Evolutionary conservation across 2,113 vertebrate genomes (phyloP).

Genomic region (Loxodonta africana): DNA sequence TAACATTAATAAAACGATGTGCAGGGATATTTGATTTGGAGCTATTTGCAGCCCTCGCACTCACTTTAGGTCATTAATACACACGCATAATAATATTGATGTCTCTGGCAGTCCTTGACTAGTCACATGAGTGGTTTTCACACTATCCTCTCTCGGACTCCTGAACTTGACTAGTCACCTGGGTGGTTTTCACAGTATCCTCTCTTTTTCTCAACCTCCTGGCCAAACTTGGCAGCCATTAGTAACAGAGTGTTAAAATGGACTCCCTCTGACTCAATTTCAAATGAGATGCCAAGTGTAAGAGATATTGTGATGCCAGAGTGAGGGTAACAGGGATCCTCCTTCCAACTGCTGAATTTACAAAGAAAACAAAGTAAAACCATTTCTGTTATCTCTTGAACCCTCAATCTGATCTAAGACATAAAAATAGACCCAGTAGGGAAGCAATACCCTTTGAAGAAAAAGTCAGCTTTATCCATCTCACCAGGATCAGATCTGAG

Average conservation of each 20-base stretch:
- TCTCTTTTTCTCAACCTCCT: not conserved
- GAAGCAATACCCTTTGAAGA: not conserved
- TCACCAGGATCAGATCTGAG: not conserved
- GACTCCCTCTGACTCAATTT: not conserved
- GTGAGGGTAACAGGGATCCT: not conserved
- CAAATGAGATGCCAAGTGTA: not conserved
- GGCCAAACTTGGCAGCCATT: not conserved
- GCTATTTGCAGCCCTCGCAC: not conserved
- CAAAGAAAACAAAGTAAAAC: not conserved
- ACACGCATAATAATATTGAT: not conserved
- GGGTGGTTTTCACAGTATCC: too few relatives aligned
- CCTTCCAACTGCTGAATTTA: constrained; percentile 26
- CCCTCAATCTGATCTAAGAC: not conserved
- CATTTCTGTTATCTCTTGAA: not conserved
- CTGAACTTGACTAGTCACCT: not conserved
- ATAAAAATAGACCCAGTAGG: not conserved
- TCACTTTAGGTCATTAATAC: not conserved
- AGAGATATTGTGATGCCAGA: not conserved
- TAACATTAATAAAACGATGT: constrained; percentile 40
- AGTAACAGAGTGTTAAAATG: not conserved
- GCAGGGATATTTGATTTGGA: constrained; percentile 2
- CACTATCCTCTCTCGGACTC: not conserved
- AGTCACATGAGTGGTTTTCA: not conserved
- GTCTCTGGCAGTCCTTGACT: not conserved
- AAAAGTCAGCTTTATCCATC: not conserved